Percentiles rank a stretch among this genome's conserved stretches.
These are phyloP conservation scores for Channa striata DNA, from an alignment of 2,797 vertebrate genomes.

Conservation along the genomic window DNA sequence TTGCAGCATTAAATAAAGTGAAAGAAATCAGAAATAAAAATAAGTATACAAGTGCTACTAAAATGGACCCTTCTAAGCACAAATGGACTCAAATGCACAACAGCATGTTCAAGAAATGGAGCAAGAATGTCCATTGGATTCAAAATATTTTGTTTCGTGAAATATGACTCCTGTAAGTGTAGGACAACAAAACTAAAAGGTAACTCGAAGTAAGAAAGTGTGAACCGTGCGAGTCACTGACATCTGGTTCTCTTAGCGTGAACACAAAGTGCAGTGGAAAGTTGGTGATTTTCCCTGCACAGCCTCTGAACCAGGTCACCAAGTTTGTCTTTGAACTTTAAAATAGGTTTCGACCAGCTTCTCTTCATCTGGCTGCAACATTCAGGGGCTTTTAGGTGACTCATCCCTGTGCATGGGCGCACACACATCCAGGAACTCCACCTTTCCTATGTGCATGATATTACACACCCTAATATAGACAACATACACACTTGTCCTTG, in stretches of 20 bases:
- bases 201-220: neutral
- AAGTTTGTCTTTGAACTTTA: conserved; percentile 39
- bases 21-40: too few relatives aligned
- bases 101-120: too few relatives aligned
- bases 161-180: neutral
- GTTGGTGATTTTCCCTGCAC: neutral
- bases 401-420: conserved; percentile 7
- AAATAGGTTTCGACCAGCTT: conserved; percentile 8
- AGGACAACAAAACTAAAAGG: neutral
- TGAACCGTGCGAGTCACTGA: neutral
- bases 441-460: neutral
- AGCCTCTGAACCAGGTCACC: conserved; percentile 18
- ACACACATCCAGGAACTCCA: conserved; percentile 13
- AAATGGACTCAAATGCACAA: too few relatives aligned
- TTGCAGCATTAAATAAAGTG: too few relatives aligned
- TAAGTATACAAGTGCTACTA: too few relatives aligned
- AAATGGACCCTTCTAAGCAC: too few relatives aligned
- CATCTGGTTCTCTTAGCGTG: neutral
- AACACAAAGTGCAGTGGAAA: neutral
- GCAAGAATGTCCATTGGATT: too few relatives aligned
- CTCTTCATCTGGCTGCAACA: conserved; percentile 5
- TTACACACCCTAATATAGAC: neutral
- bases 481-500: neutral
- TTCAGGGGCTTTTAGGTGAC: conserved; percentile 27
- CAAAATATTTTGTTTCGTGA: neutral